Conservation (phyloP, 2,888 invertebrate species). For the Lomographa bimaculata region DNA sequence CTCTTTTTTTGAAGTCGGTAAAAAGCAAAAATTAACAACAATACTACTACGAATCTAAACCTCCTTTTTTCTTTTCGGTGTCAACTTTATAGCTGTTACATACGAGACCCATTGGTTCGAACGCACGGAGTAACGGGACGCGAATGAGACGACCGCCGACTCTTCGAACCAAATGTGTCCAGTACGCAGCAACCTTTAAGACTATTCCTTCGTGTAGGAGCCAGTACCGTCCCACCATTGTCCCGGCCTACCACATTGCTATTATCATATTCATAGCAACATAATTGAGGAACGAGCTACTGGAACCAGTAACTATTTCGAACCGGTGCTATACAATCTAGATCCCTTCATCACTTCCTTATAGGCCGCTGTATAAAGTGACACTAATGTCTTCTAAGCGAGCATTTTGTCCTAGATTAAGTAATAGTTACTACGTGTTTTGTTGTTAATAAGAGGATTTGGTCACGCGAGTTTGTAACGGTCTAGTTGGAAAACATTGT, state of each 20-base stretch:
- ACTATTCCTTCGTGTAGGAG: conserved; percentile 2
- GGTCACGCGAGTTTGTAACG: conserved; percentile 31
- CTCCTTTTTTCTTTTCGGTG: too few relatives aligned
- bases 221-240: not conserved
- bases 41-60: too few relatives aligned
- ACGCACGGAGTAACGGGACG: too few relatives aligned
- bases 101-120: too few relatives aligned
- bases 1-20: too few relatives aligned
- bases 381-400: conserved; percentile 33
- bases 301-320: conserved; percentile 15
- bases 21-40: too few relatives aligned
- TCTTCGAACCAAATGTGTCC: too few relatives aligned
- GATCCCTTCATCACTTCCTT: conserved; percentile 35
- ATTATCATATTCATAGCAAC: conserved; percentile 11
- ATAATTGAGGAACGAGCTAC: conserved; percentile 13
- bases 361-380: conserved; percentile 32
- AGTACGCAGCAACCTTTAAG: too few relatives aligned
- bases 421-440: too few relatives aligned
- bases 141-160: too few relatives aligned
- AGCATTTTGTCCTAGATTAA: too few relatives aligned
- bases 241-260: conserved; percentile 8
- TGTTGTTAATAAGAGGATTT: conserved; percentile 29
- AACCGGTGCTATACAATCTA: conserved; percentile 25
- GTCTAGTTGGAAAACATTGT: not conserved
- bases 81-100: too few relatives aligned